Evolutionary conservation across 2,888 invertebrate genomes (phyloP), one percentile per base, ranked within the genome.

Genomic region (Volucella bombylans): DNA sequence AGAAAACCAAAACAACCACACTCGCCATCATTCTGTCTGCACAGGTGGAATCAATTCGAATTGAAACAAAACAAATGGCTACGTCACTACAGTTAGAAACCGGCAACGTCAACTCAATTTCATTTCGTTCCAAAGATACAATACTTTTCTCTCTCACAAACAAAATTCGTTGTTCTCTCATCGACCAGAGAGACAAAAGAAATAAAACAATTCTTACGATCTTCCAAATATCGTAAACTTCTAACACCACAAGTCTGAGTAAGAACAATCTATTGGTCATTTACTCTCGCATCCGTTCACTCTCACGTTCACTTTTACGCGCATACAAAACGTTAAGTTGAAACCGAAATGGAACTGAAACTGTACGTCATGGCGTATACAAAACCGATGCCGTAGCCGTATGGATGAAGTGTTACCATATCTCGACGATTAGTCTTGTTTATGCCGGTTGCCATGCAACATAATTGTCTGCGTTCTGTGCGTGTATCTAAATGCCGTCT

Each of bases 381-480:
- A 76, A 80, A 77, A 72, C 39, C 76, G 31, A 76, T 80, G 65
- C 62, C 76, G 74, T 72, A 31, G 76, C 62, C 85, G 85, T 81
- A 72, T 80, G 50, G 38, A 61, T 72, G 80, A 71, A 85, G 80
- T 85, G 81, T 85, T 81, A 85, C 81, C 81, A 76, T 85, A 85
- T 85, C 81, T 85, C 76, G 80, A 61, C 85, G 85, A 85, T 89
- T 88, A 89, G 89, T 89, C 89, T 89, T 89, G 88, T 89, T 88
- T 89, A 89, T 88, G 88, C 89, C 89, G 89, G 89, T 88, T 88
- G 88, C 85, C 87, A 88, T 88, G 89, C 88, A 89, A 89, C 88
- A 88, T 88, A 88, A 86, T 65, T 86, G 88, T 76, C 50, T 81
- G 62, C 62, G 76, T 68, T 76, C 72, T 76, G 80, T 74, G 69